Conservation (phyloP, 2,113 vertebrate species). For the Indicator indicator region DNA sequence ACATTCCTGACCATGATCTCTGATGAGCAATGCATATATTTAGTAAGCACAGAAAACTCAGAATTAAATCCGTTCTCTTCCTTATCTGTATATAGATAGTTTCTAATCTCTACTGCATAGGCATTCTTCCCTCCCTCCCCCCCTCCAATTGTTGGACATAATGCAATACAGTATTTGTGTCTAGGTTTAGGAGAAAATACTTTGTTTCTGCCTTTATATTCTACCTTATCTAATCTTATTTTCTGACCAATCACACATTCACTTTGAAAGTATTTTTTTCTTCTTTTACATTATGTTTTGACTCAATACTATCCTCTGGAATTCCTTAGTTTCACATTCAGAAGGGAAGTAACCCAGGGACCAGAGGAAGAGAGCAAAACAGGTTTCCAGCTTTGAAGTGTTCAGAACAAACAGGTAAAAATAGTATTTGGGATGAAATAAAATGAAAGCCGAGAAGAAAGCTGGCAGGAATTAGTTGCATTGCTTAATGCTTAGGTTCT, state of each 20-base stretch:
- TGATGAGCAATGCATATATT: not conserved
- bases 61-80: not conserved
- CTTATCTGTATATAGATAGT: not conserved
- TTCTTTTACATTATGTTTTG: not conserved
- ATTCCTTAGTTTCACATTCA: not conserved
- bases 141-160: not conserved
- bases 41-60: not conserved
- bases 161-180: not conserved
- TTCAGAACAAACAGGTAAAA: not conserved
- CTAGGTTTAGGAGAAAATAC: not conserved
- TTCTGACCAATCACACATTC: not conserved
- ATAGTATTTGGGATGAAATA: not conserved
- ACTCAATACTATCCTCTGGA: not conserved
- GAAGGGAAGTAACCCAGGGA: not conserved
- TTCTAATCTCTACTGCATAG: not conserved
- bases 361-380: not conserved
- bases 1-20: not conserved
- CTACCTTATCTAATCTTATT: not conserved
- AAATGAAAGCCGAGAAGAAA: not conserved
- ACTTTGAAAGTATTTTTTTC: not conserved
- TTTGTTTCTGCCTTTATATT: not conserved
- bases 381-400: not conserved
- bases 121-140: not conserved
- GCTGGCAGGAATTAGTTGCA: not conserved
- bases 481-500: not conserved